Evolutionary conservation across 2,797 vertebrate genomes (phyloP).

Genomic region (Rhodeus uyekii): DNA sequence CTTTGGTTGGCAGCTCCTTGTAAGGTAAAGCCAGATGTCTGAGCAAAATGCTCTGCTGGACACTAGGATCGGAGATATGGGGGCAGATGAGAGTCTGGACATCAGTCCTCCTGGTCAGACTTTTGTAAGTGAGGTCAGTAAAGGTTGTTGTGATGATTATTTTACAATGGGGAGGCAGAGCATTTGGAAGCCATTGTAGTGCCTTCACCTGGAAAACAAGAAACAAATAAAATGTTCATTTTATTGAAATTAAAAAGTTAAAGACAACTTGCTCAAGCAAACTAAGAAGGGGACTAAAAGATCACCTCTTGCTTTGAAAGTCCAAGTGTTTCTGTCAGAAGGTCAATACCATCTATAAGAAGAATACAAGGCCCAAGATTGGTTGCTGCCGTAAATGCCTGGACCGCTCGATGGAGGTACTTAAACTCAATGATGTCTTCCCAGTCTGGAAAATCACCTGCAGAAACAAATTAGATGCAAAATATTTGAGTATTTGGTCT

Average conservation of each 20-base stretch:
- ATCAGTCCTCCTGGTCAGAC: conserved; percentile 45
- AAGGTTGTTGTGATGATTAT: conserved; percentile 49
- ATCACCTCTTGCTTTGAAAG: conserved; percentile 61
- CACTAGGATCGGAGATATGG: conserved; percentile 27
- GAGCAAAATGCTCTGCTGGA: conserved; percentile 50
- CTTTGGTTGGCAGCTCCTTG: conserved; percentile 24
- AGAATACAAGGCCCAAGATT: conserved; percentile 61
- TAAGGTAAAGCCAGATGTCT: conserved; percentile 38
- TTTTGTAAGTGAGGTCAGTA: conserved; percentile 63
- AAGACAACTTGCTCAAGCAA: neutral
- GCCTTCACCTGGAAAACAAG: conserved; percentile 50
- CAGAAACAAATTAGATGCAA: neutral
- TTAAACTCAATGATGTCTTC: conserved; percentile 53
- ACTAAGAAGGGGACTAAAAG: neutral
- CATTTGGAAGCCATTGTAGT: conserved; percentile 56
- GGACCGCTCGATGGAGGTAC: conserved; percentile 59
- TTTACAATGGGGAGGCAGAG: conserved; percentile 58
- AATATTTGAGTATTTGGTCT: neutral
- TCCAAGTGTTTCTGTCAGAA: conserved; percentile 59
- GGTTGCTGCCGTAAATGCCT: conserved; percentile 62
- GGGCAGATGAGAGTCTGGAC: conserved; percentile 46
- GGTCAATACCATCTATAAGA: conserved; percentile 60
- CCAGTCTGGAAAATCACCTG: conserved; percentile 58
- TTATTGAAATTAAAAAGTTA: neutral
- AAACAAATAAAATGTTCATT: neutral